These are phyloP conservation scores for Lycaon pictus DNA, from an alignment of 2,113 vertebrate species.

Conservation along the genomic window DNA sequence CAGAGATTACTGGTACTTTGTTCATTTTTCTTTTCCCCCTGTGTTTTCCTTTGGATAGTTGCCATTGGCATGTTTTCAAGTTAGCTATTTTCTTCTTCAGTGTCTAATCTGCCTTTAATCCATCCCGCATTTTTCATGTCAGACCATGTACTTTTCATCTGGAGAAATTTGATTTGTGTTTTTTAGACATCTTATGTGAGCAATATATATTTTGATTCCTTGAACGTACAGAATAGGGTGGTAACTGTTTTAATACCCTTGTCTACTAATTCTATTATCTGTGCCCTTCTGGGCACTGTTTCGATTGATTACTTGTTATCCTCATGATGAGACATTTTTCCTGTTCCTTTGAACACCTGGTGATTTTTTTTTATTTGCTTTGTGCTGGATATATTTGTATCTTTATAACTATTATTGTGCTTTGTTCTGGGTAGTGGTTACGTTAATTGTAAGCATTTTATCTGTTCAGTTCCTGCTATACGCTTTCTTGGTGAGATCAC, in stretches of 20 bases:
- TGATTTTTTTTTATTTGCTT: neutral
- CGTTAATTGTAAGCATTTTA: neutral
- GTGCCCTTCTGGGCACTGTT: neutral
- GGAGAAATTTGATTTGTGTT: neutral
- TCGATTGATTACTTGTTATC: neutral
- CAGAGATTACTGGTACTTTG: neutral
- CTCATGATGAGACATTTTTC: neutral
- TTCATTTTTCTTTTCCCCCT: neutral
- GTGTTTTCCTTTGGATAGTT: neutral
- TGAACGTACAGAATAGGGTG: neutral
- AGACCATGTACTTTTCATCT: neutral
- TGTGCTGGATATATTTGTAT: neutral
- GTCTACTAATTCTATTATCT: neutral
- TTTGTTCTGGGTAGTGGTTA: neutral
- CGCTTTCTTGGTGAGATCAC: neutral
- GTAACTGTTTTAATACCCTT: neutral
- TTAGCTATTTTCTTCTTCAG: neutral
- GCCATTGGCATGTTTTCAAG: neutral
- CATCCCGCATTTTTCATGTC: neutral
- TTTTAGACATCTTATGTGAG: neutral
- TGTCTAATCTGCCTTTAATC: neutral
- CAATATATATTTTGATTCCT: neutral
- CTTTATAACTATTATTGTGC: neutral
- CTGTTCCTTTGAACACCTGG: neutral
- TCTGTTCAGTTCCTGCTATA: neutral